Percentiles rank a stretch among this genome's conserved stretches.
Conservation (phyloP, 2,113 vertebrate species). For the Cryptomyrus ogoouensis region DNA sequence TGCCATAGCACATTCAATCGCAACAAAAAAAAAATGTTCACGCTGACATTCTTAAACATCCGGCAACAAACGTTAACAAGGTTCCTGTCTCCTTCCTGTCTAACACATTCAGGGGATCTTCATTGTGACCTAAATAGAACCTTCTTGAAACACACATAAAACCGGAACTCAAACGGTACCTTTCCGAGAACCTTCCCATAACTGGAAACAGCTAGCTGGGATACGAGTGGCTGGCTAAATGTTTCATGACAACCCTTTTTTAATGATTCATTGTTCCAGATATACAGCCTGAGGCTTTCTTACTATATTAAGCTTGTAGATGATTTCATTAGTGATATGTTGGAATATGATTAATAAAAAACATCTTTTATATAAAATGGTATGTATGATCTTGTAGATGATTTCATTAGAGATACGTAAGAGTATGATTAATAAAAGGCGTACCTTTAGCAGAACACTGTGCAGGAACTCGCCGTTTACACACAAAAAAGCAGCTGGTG, state of each 20-base stretch:
- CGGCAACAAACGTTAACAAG: background rate
- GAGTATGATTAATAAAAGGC: background rate
- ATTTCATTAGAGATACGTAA: slow-evolving; percentile 2
- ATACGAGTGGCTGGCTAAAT: background rate
- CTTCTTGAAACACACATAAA: background rate
- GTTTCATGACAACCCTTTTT: slow-evolving; percentile 13
- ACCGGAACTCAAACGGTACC: background rate
- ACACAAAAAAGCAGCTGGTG: background rate
- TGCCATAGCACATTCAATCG: background rate
- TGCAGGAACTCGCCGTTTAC: background rate
- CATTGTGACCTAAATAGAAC: slow-evolving; percentile 8
- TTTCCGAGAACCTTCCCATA: background rate
- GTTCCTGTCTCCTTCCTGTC: slow-evolving; percentile 2
- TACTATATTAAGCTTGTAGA: slow-evolving; percentile 13
- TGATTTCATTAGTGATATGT: slow-evolving; percentile 11
- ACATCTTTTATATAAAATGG: slow-evolving; percentile 11
- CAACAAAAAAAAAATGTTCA: background rate
- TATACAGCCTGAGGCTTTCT: slow-evolving; percentile 3
- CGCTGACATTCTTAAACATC: background rate
- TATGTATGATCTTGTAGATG: background rate
- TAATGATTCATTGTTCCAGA: slow-evolving; percentile 8
- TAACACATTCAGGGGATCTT: background rate
- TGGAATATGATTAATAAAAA: slow-evolving; percentile 8
- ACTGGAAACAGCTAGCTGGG: background rate
- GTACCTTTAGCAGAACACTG: background rate